A percentile compares a stretch with the other conserved stretches of the same genome.
Conservation (phyloP, 1,140 invertebrate genomes). For the Drosophila bocqueti region DNA sequence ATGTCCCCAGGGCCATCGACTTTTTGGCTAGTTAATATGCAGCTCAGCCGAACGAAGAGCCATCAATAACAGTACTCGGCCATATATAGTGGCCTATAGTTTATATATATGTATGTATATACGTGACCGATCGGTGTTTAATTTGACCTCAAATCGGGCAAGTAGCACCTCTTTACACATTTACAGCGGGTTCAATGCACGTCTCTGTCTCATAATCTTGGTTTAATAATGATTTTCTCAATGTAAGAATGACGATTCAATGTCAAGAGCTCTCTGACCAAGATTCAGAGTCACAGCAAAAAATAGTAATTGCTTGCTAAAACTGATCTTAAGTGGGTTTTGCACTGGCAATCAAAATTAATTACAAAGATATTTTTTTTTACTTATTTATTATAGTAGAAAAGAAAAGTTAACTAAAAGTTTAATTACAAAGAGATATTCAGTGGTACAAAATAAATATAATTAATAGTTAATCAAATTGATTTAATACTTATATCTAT, state of each 20-base stretch:
- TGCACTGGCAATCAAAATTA: background rate
- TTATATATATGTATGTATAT: background rate
- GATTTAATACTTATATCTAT: background rate
- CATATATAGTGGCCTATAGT: background rate
- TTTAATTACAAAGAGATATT: background rate
- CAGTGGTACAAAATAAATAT: background rate
- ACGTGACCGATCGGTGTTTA: slow-evolving; percentile 6
- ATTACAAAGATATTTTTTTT: background rate
- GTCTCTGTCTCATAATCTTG: background rate
- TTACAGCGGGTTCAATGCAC: background rate
- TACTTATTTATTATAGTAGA: too few species aligned
- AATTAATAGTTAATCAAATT: background rate
- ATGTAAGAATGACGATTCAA: slow-evolving; percentile 8
- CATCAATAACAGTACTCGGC: background rate
- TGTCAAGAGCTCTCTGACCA: background rate
- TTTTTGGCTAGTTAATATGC: slow-evolving; percentile 49
- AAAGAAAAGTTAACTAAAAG: background rate
- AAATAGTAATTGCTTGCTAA: background rate
- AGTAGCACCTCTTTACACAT: background rate
- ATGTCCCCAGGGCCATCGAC: slow-evolving; percentile 10
- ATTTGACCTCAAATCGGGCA: slow-evolving; percentile 6
- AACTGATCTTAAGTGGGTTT: background rate
- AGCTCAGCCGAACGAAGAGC: slow-evolving; percentile 1
- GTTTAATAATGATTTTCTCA: background rate
- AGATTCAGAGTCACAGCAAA: background rate